phyloP scores from a whole-genome alignment of 2,888 invertebrate genomes.

The Alloscopus bannaensis region DNA sequence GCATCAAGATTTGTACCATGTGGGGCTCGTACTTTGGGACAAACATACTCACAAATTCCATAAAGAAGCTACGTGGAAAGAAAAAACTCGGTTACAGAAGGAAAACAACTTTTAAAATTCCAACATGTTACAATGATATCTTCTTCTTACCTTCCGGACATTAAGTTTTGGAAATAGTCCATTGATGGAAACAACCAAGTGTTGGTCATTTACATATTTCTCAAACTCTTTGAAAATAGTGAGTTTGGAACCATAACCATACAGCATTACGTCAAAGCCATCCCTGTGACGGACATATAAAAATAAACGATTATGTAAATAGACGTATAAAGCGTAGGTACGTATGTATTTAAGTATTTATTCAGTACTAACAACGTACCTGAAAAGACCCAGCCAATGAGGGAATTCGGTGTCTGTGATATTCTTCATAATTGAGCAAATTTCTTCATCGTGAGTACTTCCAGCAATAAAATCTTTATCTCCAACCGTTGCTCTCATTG shows the following conservation, averaged over 20 bases:
- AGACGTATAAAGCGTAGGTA: background rate
- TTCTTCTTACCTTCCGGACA: constrained; percentile 82
- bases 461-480: constrained; percentile 27
- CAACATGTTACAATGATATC: background rate
- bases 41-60: constrained; percentile 32
- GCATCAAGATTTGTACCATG: constrained; percentile 52
- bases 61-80: constrained; percentile 27
- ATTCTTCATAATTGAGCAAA: constrained; percentile 17
- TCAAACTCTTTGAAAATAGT: constrained; percentile 86
- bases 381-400: constrained; percentile 64
- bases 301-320: constrained; percentile 18
- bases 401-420: constrained; percentile 63
- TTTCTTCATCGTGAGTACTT: constrained; percentile 45
- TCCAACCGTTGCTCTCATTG: constrained; percentile 27
- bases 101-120: background rate
- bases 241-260: constrained; percentile 94
- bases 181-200: constrained; percentile 88
- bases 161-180: constrained; percentile 95
- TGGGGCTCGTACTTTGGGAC: background rate
- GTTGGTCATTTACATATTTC: constrained; percentile 78
- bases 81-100: background rate
- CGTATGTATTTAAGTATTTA: background rate
- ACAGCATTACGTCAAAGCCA: constrained; percentile 89
- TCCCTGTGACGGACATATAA: constrained; percentile 84
- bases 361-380: no score